Evolutionary conservation across 1,140 invertebrate genomes (phyloP).

Genomic region (Pseudachorutes palmiensis): DNA sequence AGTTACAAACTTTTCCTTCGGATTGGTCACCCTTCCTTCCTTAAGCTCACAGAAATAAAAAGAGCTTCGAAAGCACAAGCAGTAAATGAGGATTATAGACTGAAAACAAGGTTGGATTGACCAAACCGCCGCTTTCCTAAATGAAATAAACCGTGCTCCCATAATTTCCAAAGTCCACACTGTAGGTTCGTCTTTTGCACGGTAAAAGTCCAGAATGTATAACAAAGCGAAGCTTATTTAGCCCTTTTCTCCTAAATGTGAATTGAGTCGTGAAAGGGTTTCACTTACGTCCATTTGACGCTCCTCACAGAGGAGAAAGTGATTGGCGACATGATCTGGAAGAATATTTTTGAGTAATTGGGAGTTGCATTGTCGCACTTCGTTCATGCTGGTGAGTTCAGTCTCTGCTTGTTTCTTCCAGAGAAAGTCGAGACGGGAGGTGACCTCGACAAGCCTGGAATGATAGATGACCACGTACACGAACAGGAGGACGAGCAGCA

Average conservation of each 20-base stretch:
- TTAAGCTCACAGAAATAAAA: too few relatives aligned
- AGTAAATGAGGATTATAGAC: too few relatives aligned
- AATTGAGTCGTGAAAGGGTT: not conserved
- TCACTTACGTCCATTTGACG: slow-evolving; percentile 54
- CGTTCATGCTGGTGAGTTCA: slow-evolving; percentile 83
- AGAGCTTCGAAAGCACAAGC: too few relatives aligned
- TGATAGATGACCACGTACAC: slow-evolving; percentile 82
- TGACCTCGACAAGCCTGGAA: slow-evolving; percentile 79
- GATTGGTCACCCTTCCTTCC: not conserved
- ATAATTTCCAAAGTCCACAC: too few relatives aligned
- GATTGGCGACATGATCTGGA: slow-evolving; percentile 88
- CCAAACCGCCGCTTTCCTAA: too few relatives aligned
- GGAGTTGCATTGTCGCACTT: slow-evolving; percentile 73
- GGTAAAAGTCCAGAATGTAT: not conserved
- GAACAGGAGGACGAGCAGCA: slow-evolving; percentile 72
- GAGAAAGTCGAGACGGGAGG: slow-evolving; percentile 81
- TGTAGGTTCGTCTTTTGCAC: not conserved
- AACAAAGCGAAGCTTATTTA: too few relatives aligned
- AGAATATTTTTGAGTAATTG: slow-evolving; percentile 86
- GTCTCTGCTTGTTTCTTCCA: slow-evolving; percentile 90
- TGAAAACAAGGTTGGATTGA: too few relatives aligned
- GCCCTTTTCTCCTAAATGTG: too few relatives aligned
- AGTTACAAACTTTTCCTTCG: not conserved
- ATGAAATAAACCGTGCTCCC: too few relatives aligned
- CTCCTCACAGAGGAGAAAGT: slow-evolving; percentile 71